Evolutionary conservation across 2,888 invertebrate species (phyloP), one percentile per base, ranked within the genome.

Genomic region (Petrolisthes manimaculis): DNA sequence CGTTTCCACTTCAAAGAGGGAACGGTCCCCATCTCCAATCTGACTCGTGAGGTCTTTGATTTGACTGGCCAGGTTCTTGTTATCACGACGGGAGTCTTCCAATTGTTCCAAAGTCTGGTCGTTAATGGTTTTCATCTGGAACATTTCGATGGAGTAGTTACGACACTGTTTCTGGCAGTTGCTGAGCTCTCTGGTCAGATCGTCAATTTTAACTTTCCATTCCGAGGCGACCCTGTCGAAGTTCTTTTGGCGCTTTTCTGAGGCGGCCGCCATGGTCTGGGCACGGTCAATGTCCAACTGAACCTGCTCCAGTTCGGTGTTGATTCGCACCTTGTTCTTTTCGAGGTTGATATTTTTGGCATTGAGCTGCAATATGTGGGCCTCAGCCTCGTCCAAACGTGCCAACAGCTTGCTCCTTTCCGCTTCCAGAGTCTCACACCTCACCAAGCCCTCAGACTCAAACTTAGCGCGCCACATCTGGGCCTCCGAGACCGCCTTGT

Each of bases 401-500:
- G 97, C 97, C 94, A 98, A 97, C 93, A 99, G 96, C 94, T 98
- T 98, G 90, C 92, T 91, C 81, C 90, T 89, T 75, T 85, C 87
- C 69, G 90, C 91, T 81, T 91, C 91, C 21, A 91, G 91, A 85
- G 91, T 91, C 69, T 91, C 91, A 86, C 93, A 92, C 81, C 93
- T 92, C 92, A 98, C 97, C 92, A 98, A 96, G 93, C 98, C 98
- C 94, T 99, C 99, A 93, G 97, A 97, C 94, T 99, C 99, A 95
- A 98, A 99, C 94, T 99, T 99, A 94, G 98, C 96, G 93, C 99
- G 96, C 99, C 99, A 99, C 92, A 98, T 94, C 94, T 99, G 98
- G 92, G 98, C 95, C 94, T 99, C 99, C 92, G 97, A 97, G 93
- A 99, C 98, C 92, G 98, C 97, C 95, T 99, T 99, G 96, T 98